phyloP scores from a whole-genome alignment of 1,140 invertebrate genomes.

The Copidosoma floridanum region DNA sequence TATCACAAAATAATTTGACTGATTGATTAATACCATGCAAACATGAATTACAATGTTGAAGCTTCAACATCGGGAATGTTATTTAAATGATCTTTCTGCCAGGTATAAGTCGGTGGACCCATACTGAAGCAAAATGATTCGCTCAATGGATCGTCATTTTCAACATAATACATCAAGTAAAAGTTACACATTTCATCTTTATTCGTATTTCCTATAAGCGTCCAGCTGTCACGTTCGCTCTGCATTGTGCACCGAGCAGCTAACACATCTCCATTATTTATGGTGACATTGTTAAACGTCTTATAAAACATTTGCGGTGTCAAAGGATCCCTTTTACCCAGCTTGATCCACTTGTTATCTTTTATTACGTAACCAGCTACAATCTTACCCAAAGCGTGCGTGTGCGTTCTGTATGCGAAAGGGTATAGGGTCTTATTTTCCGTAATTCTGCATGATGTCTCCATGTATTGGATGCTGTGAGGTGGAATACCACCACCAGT shows the following conservation, averaged over 20 bases:
- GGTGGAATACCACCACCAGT: conserved; percentile 77
- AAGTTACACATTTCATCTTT: conserved; percentile 99
- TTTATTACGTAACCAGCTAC: conserved; percentile 84
- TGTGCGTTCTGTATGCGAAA: conserved; percentile 93
- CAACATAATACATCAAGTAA: conserved; percentile 97
- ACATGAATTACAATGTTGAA: conserved; percentile 42
- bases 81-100: conserved; percentile 65
- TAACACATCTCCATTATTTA: conserved; percentile 71
- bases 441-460: conserved; percentile 77
- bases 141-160: conserved; percentile 73
- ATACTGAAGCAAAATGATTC: conserved; percentile 83
- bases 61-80: conserved; percentile 80
- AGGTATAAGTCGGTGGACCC: conserved; percentile 82
- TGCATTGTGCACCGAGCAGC: conserved; percentile 91
- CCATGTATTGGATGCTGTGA: conserved; percentile 76
- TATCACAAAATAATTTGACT: too few species aligned
- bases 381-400: conserved; percentile 82
- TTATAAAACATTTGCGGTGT: conserved; percentile 97
- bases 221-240: conserved; percentile 65
- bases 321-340: conserved; percentile 90
- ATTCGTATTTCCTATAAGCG: conserved; percentile 80
- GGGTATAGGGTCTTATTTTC: conserved; percentile 87
- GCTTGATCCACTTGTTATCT: conserved; percentile 72
- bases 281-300: conserved; percentile 64
- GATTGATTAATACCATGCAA: too few species aligned